phyloP scores from a whole-genome alignment of 2,113 vertebrate genomes.

The Entosphenus tridentatus region DNA sequence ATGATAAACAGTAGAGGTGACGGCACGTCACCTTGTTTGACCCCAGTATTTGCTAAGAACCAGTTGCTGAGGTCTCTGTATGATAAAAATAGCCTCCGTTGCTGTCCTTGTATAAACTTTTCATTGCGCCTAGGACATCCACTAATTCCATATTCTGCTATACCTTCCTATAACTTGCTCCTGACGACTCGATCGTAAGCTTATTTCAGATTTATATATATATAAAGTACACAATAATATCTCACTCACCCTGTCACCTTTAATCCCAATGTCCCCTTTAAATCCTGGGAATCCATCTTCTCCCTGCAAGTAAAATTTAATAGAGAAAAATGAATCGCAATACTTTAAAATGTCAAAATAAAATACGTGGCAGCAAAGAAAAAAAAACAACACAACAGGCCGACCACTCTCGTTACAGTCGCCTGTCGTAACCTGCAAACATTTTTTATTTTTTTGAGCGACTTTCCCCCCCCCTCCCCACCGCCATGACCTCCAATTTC shows the following conservation, averaged over 20 bases:
- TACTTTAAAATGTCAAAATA: too few species aligned
- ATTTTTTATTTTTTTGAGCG: neutral
- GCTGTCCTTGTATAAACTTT: too few species aligned
- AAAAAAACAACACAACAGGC: neutral
- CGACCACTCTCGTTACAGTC: too few species aligned
- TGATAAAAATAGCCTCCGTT: too few species aligned
- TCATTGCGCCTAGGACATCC: too few species aligned
- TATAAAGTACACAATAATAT: neutral
- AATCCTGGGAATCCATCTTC: conserved; percentile 67
- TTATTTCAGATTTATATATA: neutral
- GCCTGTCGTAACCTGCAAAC: neutral
- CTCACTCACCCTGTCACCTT: conserved; percentile 47
- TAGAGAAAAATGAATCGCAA: neutral
- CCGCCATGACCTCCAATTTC: neutral
- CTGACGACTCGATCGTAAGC: neutral
- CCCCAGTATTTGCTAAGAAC: too few species aligned
- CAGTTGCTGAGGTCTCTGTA: too few species aligned
- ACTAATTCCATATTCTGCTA: too few species aligned
- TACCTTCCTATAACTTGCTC: too few species aligned
- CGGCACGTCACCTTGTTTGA: too few species aligned
- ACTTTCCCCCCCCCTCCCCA: neutral
- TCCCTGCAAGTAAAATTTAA: conserved; percentile 24
- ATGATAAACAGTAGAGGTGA: too few species aligned
- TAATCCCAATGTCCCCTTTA: conserved; percentile 57
- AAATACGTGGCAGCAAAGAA: too few species aligned